Evolutionary conservation across 2,888 invertebrate genomes (phyloP), one percentile per base, ranked within the genome.

Genomic region (Oxytorus armatus): DNA sequence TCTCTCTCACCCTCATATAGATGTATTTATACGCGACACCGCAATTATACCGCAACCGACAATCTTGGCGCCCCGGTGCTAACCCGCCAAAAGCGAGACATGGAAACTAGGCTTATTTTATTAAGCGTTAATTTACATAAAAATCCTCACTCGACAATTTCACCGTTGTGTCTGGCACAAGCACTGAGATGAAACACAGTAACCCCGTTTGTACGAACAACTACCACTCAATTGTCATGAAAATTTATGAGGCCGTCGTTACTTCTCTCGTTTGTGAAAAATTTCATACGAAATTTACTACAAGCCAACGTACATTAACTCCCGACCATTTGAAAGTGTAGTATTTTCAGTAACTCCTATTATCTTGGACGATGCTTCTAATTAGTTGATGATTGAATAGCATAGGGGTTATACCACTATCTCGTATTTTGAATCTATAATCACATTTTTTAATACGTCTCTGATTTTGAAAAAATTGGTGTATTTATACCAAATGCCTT

Each of bases 71-170:
- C 42, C 59, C 1, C 42, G 21, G 39, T 36, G 29, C 3, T 47
- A 65, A 65, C 33, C 18, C 65, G 33, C n/a, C 47, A 33, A 49
- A 65, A 65, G n/a, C 47, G 49, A 65, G 49, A 47, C 33, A 16
- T n/a, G 47, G 11, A 29, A 65, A 33, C 65, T 4, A 49, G 65
- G 29, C 65, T 29, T 8, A 18, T 65, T 47, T 33, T 16, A 65
- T 47, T 16, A 33, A 49, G 33, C 11, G 25, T 65, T 65, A 10
- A 33, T 65, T 65, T 25, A 29, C 14, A 25, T 33, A 49, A 47
- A 25, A 65, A 65, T 65, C 44, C 65, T 3, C 65, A 4, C 3
- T 14, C n/a, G 8, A 29, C 47, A 18, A n/a, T n/a, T n/a, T n/a
- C n/a, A n/a, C n/a, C n/a, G n/a, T n/a, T n/a, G n/a, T n/a, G n/a